Percentiles rank a stretch among this genome's conserved stretches.
These are phyloP conservation scores for Nicator chloris DNA, from an alignment of 2,113 vertebrate species.

Conservation along the genomic window DNA sequence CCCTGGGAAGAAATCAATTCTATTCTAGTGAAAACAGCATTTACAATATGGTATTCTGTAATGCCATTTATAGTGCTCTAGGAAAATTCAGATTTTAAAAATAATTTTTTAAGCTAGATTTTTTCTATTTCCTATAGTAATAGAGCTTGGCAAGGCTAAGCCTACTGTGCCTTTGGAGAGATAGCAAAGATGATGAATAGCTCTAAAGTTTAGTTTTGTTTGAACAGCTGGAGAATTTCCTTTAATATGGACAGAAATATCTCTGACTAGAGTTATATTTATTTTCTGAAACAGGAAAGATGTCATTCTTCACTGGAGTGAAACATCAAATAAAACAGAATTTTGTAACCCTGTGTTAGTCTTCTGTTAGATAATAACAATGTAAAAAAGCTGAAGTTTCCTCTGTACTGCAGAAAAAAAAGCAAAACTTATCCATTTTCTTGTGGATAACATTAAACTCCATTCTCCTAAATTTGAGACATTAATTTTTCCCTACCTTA, in stretches of 20 bases:
- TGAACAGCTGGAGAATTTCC: slow-evolving; percentile 34
- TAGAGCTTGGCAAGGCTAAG: not conserved
- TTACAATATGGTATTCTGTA: not conserved
- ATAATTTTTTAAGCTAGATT: not conserved
- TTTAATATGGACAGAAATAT: not conserved
- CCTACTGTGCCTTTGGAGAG: not conserved
- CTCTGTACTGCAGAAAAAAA: not conserved
- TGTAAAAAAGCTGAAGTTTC: not conserved
- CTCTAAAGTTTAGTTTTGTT: slow-evolving; percentile 24
- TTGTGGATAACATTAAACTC: not conserved
- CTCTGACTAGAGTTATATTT: not conserved
- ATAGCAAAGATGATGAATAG: slow-evolving; percentile 2
- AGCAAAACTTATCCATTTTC: not conserved
- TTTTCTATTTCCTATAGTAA: not conserved
- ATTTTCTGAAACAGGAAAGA: not conserved
- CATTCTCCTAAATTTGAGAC: not conserved
- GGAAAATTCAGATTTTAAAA: not conserved
- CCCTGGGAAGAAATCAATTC: not conserved
- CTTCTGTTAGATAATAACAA: not conserved
- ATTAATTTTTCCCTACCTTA: not conserved
- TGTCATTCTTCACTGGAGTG: not conserved
- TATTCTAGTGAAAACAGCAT: not conserved
- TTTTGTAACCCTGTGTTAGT: not conserved
- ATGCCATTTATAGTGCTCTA: not conserved
- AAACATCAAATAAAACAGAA: not conserved